Conservation (phyloP, 1,140 invertebrate genomes). For the Triops cancriformis region DNA sequence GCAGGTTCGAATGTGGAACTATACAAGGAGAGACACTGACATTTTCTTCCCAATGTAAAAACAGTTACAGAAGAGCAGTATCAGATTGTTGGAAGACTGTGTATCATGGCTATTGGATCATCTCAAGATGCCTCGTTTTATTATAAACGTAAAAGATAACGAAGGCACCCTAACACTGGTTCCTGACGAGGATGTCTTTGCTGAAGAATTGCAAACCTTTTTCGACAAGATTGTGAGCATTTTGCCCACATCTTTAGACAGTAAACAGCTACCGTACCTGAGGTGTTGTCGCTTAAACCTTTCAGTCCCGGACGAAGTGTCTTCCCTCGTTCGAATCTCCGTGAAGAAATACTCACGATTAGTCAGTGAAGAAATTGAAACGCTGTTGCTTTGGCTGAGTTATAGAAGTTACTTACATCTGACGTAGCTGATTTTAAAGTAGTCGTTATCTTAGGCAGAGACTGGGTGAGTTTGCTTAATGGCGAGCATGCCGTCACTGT, state of each 20-base stretch:
- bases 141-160: not conserved
- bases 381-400: not conserved
- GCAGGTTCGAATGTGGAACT: not conserved
- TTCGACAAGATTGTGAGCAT: not conserved
- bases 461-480: not conserved
- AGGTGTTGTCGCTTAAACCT: not conserved
- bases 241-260: not conserved
- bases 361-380: not conserved
- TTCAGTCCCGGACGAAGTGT: not conserved
- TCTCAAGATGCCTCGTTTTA: not conserved
- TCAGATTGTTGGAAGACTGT: not conserved
- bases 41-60: not conserved
- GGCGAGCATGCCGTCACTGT: not conserved
- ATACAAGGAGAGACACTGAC: not conserved
- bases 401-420: not conserved
- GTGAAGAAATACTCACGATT: not conserved
- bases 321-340: not conserved
- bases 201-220: not conserved
- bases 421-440: not conserved
- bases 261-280: not conserved
- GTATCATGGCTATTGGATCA: not conserved
- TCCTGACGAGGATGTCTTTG: not conserved
- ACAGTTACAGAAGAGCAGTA: not conserved
- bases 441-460: not conserved
- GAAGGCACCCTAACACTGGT: not conserved